These are phyloP conservation scores for Stenodera caucasica DNA, from an alignment of 2,888 invertebrate species.

Conservation along the genomic window DNA sequence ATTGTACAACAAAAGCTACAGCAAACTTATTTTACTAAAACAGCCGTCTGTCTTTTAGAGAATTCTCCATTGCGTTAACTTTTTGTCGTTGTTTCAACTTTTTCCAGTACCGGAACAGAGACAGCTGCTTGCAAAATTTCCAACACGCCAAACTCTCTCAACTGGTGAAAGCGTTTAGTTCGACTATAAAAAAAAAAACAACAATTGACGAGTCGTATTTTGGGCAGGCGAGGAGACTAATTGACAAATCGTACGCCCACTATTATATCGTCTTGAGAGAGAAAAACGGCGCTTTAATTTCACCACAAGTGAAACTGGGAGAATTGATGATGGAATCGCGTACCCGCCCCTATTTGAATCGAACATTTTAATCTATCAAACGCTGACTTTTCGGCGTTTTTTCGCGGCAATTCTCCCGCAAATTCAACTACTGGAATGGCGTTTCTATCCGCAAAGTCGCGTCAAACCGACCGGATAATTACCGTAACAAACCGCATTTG, in stretches of 20 bases:
- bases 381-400: background rate
- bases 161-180: slow-evolving; percentile 4
- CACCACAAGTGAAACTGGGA: too few relatives aligned
- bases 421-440: too few relatives aligned
- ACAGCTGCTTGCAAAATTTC: background rate
- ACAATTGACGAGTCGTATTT: too few relatives aligned
- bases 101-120: background rate
- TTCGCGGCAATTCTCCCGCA: too few relatives aligned
- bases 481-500: background rate
- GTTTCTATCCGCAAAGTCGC: background rate
- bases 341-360: background rate
- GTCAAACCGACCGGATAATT: slow-evolving; percentile 9
- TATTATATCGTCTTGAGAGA: background rate
- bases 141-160: background rate
- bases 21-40: background rate
- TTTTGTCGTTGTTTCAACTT: background rate
- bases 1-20: background rate
- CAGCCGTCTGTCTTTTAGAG: background rate
- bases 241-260: slow-evolving; percentile 12
- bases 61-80: background rate
- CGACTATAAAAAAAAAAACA: too few relatives aligned
- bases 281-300: slow-evolving; percentile 4
- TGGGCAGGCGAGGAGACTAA: too few relatives aligned
- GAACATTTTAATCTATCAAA: background rate
- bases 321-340: background rate